Base-by-base conservation (phyloP, 2,888 invertebrate genomes). In the Pharmacophagus antenor region DNA sequence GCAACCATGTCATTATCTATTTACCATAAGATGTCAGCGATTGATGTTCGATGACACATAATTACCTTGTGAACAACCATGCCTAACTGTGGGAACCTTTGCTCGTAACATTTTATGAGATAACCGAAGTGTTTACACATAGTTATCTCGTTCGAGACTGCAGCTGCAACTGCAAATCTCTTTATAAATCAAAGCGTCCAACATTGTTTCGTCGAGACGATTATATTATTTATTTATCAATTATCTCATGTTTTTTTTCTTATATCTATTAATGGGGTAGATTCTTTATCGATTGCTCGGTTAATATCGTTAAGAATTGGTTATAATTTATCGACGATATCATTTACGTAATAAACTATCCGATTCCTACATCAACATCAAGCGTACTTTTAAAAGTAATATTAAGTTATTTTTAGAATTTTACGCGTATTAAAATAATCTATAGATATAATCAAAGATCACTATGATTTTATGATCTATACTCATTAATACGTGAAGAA, bases 1-100 rank as follows among this genome's bases (percentile, higher is more conserved):
- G 18, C 41, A 41, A 61, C 41, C 56, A 46, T 18, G 10, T n/a
- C 50, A 50, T 60, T 51, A 51, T 27, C 52, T 58, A 37, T 52
- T 50, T 51, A 48, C 21, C 8, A 46, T 20, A 37, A 27, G 21
- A 56, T 48, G 47, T n/a, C 37, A 51, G 44, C 27, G 55, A 51
- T 52, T 48, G 48, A 61, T 56, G 60, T 52, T 56, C 56, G 51
- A 56, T 56, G 56, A 61, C 61, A 56, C 52, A 52, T 61, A 61
- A 61, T 56, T 56, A 56, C 47, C 23, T 47, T 52, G 47, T 56
- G 56, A 61, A 61, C 52, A 52, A 47, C 47, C 47, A 48, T 56
- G 51, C 56, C 41, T 56, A 48, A 61, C 56, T 61, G 52, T 61
- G 61, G 61, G 61, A 61, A 56, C 52, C 56, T 48, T 15, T 15